phyloP scores from a whole-genome alignment of 2,797 vertebrate species.

The Myoxocephalus aenaeus region DNA sequence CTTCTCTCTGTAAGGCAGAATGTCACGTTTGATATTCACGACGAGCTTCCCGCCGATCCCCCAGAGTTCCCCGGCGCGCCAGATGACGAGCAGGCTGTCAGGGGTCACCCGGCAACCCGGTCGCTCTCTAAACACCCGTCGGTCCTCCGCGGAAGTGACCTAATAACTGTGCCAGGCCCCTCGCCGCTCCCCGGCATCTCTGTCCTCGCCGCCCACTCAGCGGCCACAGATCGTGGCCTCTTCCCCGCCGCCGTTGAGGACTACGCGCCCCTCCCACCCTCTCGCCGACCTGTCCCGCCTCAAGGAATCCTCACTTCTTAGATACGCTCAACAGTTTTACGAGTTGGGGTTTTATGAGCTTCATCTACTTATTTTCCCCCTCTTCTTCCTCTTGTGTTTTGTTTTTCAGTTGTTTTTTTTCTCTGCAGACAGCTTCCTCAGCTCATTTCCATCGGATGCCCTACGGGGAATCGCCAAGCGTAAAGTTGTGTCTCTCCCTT shows the following conservation, averaged over 20 bases:
- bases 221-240: slow-evolving; percentile 51
- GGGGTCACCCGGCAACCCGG: slow-evolving; percentile 75
- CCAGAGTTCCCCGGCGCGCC: slow-evolving; percentile 70
- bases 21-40: slow-evolving; percentile 81
- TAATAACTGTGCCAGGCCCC: slow-evolving; percentile 67
- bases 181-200: slow-evolving; percentile 19
- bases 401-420: slow-evolving; percentile 29
- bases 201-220: slow-evolving; percentile 18
- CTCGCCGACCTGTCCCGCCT: slow-evolving; percentile 34
- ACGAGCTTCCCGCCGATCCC: slow-evolving; percentile 67
- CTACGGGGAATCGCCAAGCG: slow-evolving; percentile 62
- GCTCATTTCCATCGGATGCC: slow-evolving; percentile 76
- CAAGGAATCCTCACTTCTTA: slow-evolving; percentile 56
- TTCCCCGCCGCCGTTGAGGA: slow-evolving; percentile 40
- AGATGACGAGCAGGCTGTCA: slow-evolving; percentile 81
- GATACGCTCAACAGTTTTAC: slow-evolving; percentile 73
- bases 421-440: slow-evolving; percentile 68
- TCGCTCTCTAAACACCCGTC: slow-evolving; percentile 67
- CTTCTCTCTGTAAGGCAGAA: slow-evolving; percentile 60
- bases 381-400: neutral
- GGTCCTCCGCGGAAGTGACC: slow-evolving; percentile 75
- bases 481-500: slow-evolving; percentile 65
- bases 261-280: neutral
- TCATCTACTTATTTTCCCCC: slow-evolving; percentile 52
- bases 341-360: slow-evolving; percentile 74